These are phyloP conservation scores for Strix occidentalis DNA, from an alignment of 2,797 vertebrate species.

Conservation along the genomic window DNA sequence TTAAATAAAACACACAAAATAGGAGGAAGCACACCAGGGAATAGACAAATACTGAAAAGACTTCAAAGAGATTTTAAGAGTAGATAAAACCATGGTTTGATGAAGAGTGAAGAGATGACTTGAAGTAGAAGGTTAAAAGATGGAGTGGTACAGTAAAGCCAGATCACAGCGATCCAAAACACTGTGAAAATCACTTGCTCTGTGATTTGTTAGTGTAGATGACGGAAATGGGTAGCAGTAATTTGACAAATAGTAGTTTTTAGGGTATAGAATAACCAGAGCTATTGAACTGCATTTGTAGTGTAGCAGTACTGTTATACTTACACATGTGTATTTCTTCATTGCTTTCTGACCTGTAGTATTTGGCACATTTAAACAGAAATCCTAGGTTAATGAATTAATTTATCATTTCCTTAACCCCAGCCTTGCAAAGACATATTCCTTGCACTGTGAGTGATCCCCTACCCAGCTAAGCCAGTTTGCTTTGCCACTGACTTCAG, in stretches of 20 bases:
- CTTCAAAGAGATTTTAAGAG: not conserved
- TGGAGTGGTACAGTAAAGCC: not conserved
- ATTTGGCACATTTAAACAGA: not conserved
- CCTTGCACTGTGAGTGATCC: not conserved
- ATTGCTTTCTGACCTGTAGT: not conserved
- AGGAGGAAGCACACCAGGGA: not conserved
- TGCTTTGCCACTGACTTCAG: not conserved
- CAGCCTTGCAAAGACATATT: not conserved
- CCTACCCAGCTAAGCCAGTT: not conserved
- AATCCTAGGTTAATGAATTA: not conserved
- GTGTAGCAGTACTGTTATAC: not conserved
- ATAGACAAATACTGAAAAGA: not conserved
- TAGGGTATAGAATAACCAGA: not conserved
- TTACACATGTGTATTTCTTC: rapidly evolving
- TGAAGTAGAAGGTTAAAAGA: not conserved
- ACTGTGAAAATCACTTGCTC: not conserved
- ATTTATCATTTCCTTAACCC: not conserved
- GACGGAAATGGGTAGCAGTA: not conserved
- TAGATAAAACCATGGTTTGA: not conserved
- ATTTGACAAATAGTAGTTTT: not conserved
- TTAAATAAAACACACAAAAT: not conserved
- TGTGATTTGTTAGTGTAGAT: not conserved
- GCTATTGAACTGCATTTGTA: not conserved
- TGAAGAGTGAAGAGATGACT: not conserved
- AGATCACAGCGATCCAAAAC: not conserved